phyloP scores from a whole-genome alignment of 2,888 invertebrate genomes.

The Monoplex corrugatus region DNA sequence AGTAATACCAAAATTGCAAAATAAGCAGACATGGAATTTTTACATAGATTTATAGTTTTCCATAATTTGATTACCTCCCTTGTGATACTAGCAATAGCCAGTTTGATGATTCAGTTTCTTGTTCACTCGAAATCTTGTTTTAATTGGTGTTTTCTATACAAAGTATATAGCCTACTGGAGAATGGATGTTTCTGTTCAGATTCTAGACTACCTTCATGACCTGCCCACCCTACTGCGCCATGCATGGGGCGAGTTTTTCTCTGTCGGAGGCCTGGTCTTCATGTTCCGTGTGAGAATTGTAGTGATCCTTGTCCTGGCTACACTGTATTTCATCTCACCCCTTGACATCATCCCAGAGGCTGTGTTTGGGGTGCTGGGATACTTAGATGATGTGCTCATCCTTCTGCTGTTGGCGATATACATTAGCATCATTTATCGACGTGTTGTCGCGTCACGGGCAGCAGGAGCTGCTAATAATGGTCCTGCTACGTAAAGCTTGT shows the following conservation, averaged over 20 bases:
- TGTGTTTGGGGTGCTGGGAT: slow-evolving; percentile 83
- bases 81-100: too few species aligned
- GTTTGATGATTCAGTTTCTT: too few species aligned
- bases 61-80: too few species aligned
- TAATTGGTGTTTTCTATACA: too few species aligned
- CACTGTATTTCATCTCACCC: slow-evolving; percentile 83
- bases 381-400: slow-evolving; percentile 84
- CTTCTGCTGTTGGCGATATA: slow-evolving; percentile 82
- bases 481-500: background rate
- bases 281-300: slow-evolving; percentile 83
- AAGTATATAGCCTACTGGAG: too few species aligned
- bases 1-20: too few species aligned
- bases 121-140: too few species aligned
- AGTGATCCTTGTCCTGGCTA: slow-evolving; percentile 81
- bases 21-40: too few species aligned
- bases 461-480: too few species aligned
- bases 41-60: too few species aligned
- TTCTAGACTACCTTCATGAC: slow-evolving; percentile 82
- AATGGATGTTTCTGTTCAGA: slow-evolving; percentile 80
- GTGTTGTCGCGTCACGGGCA: slow-evolving; percentile 61
- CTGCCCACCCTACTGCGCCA: slow-evolving; percentile 83
- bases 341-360: slow-evolving; percentile 84
- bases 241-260: slow-evolving; percentile 82
- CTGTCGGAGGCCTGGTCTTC: slow-evolving; percentile 82
- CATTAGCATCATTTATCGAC: slow-evolving; percentile 81